These are phyloP conservation scores for Hozukius guyotensis DNA, from an alignment of 2,797 vertebrate genomes.

Conservation along the genomic window DNA sequence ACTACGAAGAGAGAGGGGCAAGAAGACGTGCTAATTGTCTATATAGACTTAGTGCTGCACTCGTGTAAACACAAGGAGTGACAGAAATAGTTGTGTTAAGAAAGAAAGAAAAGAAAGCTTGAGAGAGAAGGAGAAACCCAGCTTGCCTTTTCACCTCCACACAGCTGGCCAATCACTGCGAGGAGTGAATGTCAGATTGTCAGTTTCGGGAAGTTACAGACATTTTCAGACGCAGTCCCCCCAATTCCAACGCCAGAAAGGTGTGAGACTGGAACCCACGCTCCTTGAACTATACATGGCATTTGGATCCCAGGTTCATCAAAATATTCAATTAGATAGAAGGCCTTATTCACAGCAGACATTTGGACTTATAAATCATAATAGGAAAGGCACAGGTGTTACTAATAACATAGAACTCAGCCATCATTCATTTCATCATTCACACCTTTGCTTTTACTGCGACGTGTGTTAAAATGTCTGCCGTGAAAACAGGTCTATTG, in stretches of 20 bases:
- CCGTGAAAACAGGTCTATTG: neutral
- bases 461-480: neutral
- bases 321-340: no score
- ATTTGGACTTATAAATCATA: neutral
- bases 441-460: neutral
- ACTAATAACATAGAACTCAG: neutral
- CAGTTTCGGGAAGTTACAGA: no score
- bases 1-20: no score
- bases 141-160: neutral
- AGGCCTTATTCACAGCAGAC: neutral
- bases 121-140: neutral
- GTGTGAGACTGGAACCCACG: neutral
- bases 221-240: no score
- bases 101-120: neutral
- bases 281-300: neutral
- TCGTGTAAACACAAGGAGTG: neutral
- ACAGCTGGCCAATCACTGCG: neutral
- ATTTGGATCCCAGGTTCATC: neutral
- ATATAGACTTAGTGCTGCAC: neutral
- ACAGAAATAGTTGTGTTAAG: neutral
- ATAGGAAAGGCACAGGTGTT: neutral
- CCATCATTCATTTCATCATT: neutral
- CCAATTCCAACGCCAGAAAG: neutral
- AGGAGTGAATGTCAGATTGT: no score
- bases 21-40: neutral